phyloP scores from a whole-genome alignment of 2,113 vertebrate species.

The Eptesicus fuscus region DNA sequence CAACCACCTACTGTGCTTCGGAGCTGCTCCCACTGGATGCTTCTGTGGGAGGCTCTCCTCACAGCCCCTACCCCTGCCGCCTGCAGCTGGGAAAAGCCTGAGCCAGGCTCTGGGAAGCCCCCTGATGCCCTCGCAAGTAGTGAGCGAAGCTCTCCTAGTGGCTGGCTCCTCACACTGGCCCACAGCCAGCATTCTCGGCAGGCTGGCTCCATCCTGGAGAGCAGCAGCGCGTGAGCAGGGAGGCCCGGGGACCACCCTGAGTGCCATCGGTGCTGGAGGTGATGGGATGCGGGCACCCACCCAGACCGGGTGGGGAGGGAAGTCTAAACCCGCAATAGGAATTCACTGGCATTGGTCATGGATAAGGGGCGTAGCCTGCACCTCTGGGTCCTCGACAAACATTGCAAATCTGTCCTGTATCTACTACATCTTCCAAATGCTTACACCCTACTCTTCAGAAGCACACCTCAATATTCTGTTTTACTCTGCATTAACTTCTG shows the following conservation, averaged over 20 bases:
- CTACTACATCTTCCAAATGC: not conserved
- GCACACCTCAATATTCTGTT: not conserved
- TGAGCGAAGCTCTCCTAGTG: not conserved
- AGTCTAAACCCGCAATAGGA: not conserved
- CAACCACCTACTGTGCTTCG: not conserved
- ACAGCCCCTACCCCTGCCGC: fast-evolving
- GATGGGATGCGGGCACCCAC: not conserved
- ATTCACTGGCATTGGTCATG: too few species aligned
- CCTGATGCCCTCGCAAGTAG: not conserved
- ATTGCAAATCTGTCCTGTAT: not conserved
- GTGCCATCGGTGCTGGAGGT: not conserved
- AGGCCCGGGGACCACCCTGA: not conserved
- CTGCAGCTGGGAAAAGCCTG: not conserved
- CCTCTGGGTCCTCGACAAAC: not conserved
- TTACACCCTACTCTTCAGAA: not conserved
- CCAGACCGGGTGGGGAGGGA: not conserved
- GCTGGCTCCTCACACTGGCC: not conserved
- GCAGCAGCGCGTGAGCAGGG: not conserved
- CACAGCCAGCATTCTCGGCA: not conserved
- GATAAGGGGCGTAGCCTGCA: fast-evolving
- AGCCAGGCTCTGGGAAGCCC: not conserved
- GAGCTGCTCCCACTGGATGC: not conserved
- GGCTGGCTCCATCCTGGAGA: not conserved
- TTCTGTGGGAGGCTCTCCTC: not conserved
- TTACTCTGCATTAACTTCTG: not conserved